Evolutionary conservation across 2,888 invertebrate genomes (phyloP).

Genomic region (Bembecia ichneumoniformis): DNA sequence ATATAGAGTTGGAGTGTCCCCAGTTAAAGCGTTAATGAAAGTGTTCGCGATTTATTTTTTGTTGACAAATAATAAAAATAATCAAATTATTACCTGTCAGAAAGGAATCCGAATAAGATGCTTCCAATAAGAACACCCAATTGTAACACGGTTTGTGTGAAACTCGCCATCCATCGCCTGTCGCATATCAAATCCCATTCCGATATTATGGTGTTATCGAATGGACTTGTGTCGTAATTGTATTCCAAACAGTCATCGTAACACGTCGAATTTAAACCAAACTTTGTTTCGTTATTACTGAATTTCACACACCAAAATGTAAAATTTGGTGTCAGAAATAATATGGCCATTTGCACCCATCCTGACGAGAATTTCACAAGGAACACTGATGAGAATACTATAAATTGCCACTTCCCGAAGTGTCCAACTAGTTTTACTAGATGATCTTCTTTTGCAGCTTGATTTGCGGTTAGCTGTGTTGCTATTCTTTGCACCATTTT

Average conservation of each 20-base stretch:
- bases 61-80: neutral
- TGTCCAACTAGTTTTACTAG: conserved; percentile 47
- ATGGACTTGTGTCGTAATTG: conserved; percentile 74
- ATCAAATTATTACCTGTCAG: conserved; percentile 75
- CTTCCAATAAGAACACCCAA: conserved; percentile 81
- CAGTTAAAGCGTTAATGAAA: no score
- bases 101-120: conserved; percentile 78
- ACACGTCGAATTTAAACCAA: conserved; percentile 55
- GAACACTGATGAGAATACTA: conserved; percentile 76
- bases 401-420: conserved; percentile 80
- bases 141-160: conserved; percentile 82
- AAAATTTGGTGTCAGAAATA: conserved; percentile 79
- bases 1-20: no score
- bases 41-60: no score
- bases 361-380: conserved; percentile 82
- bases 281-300: conserved; percentile 24
- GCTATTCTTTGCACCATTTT: conserved; percentile 34
- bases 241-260: conserved; percentile 65
- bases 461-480: conserved; percentile 14
- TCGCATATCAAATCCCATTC: conserved; percentile 84
- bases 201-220: conserved; percentile 78
- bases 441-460: conserved; percentile 34
- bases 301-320: conserved; percentile 63
- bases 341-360: conserved; percentile 82
- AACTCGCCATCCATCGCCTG: conserved; percentile 74